Evolutionary conservation across 2,113 vertebrate species (phyloP).

Genomic region (Perccottus glenii): DNA sequence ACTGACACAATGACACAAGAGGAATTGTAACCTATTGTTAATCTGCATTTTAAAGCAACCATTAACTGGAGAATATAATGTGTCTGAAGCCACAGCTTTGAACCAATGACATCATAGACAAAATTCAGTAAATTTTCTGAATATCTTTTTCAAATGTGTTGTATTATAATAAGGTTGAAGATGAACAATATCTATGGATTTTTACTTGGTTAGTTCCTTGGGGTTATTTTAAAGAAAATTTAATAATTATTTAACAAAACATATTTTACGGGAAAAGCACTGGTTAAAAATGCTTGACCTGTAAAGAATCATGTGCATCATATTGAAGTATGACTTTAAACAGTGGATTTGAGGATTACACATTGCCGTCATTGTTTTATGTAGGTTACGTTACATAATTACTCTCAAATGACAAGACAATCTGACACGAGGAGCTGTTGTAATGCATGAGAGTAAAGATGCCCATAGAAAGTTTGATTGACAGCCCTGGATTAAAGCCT

Average conservation of each 20-base stretch:
- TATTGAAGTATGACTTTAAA: no score
- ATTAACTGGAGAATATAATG: conserved; percentile 63
- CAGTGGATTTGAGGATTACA: neutral
- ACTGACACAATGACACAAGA: conserved; percentile 51
- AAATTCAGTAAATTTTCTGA: neutral
- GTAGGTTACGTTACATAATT: conserved; percentile 11
- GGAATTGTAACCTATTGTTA: conserved; percentile 63
- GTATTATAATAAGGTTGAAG: neutral
- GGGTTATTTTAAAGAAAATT: no score
- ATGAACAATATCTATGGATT: neutral
- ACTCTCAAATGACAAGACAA: conserved; percentile 9
- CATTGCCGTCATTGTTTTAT: neutral
- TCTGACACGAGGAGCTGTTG: conserved; percentile 14
- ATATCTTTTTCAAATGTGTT: neutral
- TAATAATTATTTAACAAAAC: no score
- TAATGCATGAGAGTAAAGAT: conserved; percentile 22
- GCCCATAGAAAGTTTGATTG: conserved; percentile 52
- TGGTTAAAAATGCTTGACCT: no score
- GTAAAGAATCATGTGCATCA: no score
- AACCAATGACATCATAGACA: conserved; percentile 52
- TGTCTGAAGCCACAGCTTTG: conserved; percentile 25
- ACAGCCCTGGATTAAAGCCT: conserved; percentile 68
- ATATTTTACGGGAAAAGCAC: no score
- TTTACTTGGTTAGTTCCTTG: no score
- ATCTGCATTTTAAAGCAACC: conserved; percentile 66